Percentiles rank a stretch among this genome's conserved stretches.
Evolutionary conservation across 2,888 invertebrate genomes (phyloP).

Genomic region (Tetrapedia diversipes): DNA sequence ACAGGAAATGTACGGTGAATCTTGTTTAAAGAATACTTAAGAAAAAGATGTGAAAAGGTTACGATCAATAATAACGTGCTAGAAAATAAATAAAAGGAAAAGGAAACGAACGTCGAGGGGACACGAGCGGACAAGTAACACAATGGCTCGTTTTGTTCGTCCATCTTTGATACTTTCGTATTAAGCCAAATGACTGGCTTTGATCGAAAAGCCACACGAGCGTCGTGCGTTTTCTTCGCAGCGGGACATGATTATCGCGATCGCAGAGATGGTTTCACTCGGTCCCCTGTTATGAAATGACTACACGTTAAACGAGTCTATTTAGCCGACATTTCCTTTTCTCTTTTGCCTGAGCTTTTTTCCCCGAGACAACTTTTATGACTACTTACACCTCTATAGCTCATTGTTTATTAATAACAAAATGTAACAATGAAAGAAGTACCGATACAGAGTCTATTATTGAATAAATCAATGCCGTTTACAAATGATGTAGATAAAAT

Average conservation of each 20-base stretch:
- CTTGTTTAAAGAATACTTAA: no score
- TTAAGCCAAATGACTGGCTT: conserved; percentile 69
- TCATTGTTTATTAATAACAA: not conserved
- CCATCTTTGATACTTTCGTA: conserved; percentile 30
- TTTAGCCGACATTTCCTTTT: conserved; percentile 9
- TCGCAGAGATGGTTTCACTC: conserved; percentile 54
- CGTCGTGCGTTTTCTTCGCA: conserved; percentile 61
- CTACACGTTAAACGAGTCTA: conserved; percentile 21
- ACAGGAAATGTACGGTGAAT: no score
- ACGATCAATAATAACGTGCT: no score
- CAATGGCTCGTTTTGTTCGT: conserved; percentile 56
- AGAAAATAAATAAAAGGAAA: conserved; percentile 38
- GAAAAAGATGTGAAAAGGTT: no score
- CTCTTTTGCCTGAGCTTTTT: no score
- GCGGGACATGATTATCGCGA: conserved; percentile 60
- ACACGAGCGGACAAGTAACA: conserved; percentile 22
- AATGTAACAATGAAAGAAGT: not conserved
- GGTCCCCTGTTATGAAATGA: conserved; percentile 33
- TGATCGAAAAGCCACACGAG: conserved; percentile 41
- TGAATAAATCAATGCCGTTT: not conserved
- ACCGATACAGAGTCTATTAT: not conserved
- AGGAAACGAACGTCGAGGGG: not conserved
- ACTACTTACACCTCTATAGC: not conserved
- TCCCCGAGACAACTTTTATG: not conserved
- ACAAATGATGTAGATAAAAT: no score